These are phyloP conservation scores for Forbesichthys papilliferus DNA, from an alignment of 2,113 vertebrate genomes.

Conservation along the genomic window DNA sequence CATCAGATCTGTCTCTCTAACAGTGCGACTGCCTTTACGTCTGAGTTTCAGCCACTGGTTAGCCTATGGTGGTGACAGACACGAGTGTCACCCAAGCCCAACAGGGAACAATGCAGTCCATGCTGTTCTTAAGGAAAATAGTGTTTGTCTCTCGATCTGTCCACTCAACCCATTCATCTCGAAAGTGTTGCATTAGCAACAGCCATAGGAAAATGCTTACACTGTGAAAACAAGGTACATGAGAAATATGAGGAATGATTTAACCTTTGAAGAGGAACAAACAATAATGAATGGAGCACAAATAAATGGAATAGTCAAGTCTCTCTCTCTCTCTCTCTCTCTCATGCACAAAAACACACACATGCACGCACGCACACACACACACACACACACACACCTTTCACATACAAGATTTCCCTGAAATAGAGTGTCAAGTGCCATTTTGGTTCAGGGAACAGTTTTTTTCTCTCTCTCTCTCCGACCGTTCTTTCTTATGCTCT, in stretches of 20 bases:
- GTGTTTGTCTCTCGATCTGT: background rate
- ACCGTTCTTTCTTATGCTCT: too few species aligned
- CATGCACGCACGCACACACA: background rate
- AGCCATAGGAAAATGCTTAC: too few species aligned
- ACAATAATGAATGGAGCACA: too few species aligned
- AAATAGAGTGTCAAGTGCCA: slow-evolving; percentile 9
- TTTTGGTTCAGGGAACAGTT: background rate
- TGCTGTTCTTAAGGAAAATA: slow-evolving; percentile 53
- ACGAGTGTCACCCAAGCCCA: slow-evolving; percentile 42
- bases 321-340: background rate
- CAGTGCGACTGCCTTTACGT: background rate
- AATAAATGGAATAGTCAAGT: too few species aligned
- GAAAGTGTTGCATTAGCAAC: too few species aligned
- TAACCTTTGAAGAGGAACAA: too few species aligned
- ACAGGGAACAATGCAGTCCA: slow-evolving; percentile 54
- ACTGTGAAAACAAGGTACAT: too few species aligned
- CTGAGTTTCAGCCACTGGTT: slow-evolving; percentile 12
- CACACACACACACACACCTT: background rate
- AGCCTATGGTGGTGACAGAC: slow-evolving; percentile 51
- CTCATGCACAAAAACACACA: background rate
- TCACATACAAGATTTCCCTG: background rate
- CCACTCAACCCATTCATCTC: background rate
- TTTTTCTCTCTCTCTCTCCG: background rate
- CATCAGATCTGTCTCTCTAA: background rate
- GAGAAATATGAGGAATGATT: too few species aligned